A percentile compares a stretch with the other conserved stretches of the same genome.
Conservation (phyloP, 2,888 invertebrate genomes). For the Globia sparganii region DNA sequence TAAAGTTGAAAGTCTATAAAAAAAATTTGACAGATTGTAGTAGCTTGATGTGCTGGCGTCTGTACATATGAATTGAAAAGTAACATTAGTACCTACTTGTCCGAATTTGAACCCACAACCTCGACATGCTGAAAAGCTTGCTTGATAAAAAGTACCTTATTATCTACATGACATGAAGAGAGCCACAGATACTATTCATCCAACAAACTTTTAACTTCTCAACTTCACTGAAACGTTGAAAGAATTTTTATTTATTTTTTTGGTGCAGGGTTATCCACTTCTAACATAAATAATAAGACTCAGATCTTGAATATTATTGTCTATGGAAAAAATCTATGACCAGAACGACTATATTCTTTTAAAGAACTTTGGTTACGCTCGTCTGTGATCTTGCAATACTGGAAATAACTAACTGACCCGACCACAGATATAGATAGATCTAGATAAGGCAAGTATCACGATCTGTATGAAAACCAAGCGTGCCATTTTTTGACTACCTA, state of each 20-base stretch:
- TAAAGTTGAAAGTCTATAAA: too few relatives aligned
- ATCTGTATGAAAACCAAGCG: too few relatives aligned
- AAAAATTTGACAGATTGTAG: too few relatives aligned
- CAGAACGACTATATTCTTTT: background rate
- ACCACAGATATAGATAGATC: too few relatives aligned
- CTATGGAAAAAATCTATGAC: too few relatives aligned
- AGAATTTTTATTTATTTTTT: background rate
- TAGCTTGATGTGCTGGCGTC: too few relatives aligned
- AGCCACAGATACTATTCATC: background rate
- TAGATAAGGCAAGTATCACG: too few relatives aligned
- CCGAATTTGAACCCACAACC: background rate
- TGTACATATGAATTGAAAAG: background rate
- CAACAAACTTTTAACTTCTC: background rate
- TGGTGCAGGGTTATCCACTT: background rate
- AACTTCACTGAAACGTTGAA: background rate
- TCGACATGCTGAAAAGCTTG: background rate
- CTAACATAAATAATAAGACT: background rate
- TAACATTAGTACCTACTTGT: background rate
- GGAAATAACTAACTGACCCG: too few relatives aligned
- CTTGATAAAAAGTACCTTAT: background rate
- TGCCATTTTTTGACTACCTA: too few relatives aligned
- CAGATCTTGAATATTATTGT: background rate
- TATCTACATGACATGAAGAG: background rate
- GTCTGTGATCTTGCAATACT: background rate
- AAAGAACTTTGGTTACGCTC: background rate